Conservation (phyloP, 1,140 invertebrate genomes). For the Limonius californicus region DNA sequence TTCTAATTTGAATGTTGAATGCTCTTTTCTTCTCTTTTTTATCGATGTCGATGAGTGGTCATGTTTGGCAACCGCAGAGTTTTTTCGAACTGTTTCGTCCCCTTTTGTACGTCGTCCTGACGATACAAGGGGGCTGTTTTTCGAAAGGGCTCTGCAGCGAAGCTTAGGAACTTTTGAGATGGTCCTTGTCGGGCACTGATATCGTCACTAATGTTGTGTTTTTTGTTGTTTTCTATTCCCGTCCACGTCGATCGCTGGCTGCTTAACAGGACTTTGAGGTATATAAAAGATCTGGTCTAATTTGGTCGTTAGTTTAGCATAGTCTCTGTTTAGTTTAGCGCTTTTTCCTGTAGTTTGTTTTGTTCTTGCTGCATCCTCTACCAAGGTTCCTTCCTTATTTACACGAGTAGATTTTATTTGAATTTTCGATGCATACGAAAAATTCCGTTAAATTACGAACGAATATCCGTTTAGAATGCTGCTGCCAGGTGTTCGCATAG, state of each 20-base stretch:
- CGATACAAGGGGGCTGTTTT: background rate
- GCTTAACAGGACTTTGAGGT: constrained; percentile 71
- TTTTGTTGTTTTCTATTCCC: constrained; percentile 45
- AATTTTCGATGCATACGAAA: constrained; percentile 12
- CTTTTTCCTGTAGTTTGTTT: constrained; percentile 56
- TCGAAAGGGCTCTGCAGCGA: constrained; percentile 29
- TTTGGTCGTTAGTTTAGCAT: constrained; percentile 49
- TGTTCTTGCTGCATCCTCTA: constrained; percentile 28
- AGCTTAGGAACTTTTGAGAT: constrained; percentile 94
- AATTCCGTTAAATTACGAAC: constrained; percentile 1
- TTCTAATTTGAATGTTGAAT: constrained; percentile 29
- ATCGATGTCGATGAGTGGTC: constrained; percentile 41
- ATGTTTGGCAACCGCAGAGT: constrained; percentile 29
- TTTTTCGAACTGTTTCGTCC: background rate
- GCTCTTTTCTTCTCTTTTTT: constrained; percentile 29
- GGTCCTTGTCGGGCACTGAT: constrained; percentile 67
- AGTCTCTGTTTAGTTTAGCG: constrained; percentile 49
- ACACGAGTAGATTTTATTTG: constrained; percentile 12
- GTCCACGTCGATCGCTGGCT: constrained; percentile 47
- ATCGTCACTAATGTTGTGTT: constrained; percentile 39
- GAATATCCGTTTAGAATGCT: constrained; percentile 6
- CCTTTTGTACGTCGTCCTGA: background rate
- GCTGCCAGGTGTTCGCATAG: constrained; percentile 26
- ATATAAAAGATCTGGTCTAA: constrained; percentile 49
- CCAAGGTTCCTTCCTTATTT: constrained; percentile 19